Conservation (phyloP, 2,113 vertebrate genomes). For the Progne subis region DNA sequence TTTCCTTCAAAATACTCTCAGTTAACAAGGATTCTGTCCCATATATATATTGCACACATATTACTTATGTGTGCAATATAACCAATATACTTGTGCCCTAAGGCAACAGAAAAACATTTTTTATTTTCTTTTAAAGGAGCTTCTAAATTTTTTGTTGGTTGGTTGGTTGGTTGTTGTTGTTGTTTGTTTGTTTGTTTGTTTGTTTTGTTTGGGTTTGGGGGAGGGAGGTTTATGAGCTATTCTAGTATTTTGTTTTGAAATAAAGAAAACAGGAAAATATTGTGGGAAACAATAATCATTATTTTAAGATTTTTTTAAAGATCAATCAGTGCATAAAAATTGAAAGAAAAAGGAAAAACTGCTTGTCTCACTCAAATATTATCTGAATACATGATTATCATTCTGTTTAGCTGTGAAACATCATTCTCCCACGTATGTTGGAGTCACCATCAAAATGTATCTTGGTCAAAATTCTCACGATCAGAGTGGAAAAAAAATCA, state of each 20-base stretch:
- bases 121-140: background rate
- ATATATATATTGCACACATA: background rate
- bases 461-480: background rate
- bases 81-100: background rate
- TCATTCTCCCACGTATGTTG: background rate
- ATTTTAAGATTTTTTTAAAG: background rate
- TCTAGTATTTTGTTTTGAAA: background rate
- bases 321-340: background rate
- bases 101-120: background rate
- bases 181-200: no score
- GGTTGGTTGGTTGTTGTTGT: no score
- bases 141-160: background rate
- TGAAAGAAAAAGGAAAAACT: background rate
- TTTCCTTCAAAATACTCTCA: background rate
- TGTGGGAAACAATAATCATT: background rate
- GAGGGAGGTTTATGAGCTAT: background rate
- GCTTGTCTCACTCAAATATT: background rate
- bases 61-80: no score
- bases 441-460: background rate
- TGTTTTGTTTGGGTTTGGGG: no score
- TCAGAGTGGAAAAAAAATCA: background rate
- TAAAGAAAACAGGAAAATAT: background rate
- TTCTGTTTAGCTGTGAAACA: background rate
- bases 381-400: background rate
- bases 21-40: background rate